phyloP scores from a whole-genome alignment of 2,888 invertebrate genomes.

The Creontiades dilutus region DNA sequence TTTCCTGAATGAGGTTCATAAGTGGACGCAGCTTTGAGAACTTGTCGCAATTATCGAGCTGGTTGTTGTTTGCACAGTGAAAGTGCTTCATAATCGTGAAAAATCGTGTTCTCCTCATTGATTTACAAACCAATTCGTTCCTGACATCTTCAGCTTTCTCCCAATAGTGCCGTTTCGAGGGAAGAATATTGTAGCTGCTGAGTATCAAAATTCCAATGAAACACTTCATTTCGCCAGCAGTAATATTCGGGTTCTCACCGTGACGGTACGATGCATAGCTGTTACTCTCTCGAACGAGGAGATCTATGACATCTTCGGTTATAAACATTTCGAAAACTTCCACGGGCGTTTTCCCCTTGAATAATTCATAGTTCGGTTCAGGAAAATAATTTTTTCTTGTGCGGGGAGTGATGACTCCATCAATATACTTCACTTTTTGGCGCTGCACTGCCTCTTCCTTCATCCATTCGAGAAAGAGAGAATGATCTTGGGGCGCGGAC shows the following conservation, averaged over 20 bases:
- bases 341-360: background rate
- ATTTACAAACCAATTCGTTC: constrained; percentile 21
- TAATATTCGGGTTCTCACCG: background rate
- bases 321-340: constrained; percentile 1
- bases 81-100: background rate
- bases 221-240: too few relatives aligned
- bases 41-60: background rate
- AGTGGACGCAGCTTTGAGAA: constrained; percentile 10
- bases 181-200: background rate
- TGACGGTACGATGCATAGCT: background rate
- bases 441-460: too few relatives aligned
- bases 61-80: background rate
- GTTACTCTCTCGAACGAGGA: background rate
- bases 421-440: too few relatives aligned
- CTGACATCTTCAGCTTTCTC: background rate
- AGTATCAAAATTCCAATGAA: too few relatives aligned
- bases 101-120: constrained; percentile 28
- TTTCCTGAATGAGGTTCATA: constrained; percentile 8
- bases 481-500: too few relatives aligned
- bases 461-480: too few relatives aligned
- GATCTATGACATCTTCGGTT: background rate
- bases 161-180: background rate
- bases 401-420: background rate
- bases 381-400: too few relatives aligned
- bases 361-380: background rate